phyloP scores from a whole-genome alignment of 30 jellyfish, hydroid and myxozoan species.

The Nemopilema nomurai region DNA sequence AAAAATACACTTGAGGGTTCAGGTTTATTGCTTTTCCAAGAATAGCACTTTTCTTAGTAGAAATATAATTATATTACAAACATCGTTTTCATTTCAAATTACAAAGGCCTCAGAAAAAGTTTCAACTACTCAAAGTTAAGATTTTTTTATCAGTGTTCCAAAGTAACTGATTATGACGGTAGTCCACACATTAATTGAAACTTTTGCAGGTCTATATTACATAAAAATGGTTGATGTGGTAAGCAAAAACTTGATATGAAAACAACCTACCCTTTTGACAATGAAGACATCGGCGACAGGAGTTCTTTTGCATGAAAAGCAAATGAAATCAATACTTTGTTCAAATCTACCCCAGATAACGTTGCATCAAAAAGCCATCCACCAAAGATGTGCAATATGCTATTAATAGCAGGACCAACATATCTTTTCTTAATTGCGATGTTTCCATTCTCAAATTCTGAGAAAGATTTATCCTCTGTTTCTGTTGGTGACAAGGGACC shows the following conservation, averaged over 20 bases:
- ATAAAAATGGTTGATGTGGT: not conserved
- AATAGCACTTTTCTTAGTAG: no score
- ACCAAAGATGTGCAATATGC: conserved; percentile 88
- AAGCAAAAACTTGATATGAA: not conserved
- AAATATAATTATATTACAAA: no score
- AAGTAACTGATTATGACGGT: no score
- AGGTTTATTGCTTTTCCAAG: no score
- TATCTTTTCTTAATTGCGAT: conserved; percentile 4
- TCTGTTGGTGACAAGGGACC: conserved; percentile 69
- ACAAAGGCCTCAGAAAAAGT: no score
- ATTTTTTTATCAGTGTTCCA: no score
- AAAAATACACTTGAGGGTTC: no score
- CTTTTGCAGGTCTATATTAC: not conserved
- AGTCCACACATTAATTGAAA: no score
- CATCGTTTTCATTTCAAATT: no score
- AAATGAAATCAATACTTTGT: conserved; percentile 57
- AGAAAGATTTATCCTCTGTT: conserved; percentile 14
- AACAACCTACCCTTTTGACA: conserved; percentile 35
- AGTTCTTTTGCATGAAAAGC: conserved; percentile 54
- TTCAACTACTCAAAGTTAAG: no score
- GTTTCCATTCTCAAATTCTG: conserved; percentile 29
- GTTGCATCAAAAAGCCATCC: conserved; percentile 96
- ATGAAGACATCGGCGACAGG: not conserved
- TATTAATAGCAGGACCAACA: conserved; percentile 74
- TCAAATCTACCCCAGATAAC: conserved; percentile 78